A percentile compares a stretch with the other conserved stretches of the same genome.
These are phyloP conservation scores for Maccullochella peelii DNA, from an alignment of 2,113 vertebrate species.

Conservation along the genomic window DNA sequence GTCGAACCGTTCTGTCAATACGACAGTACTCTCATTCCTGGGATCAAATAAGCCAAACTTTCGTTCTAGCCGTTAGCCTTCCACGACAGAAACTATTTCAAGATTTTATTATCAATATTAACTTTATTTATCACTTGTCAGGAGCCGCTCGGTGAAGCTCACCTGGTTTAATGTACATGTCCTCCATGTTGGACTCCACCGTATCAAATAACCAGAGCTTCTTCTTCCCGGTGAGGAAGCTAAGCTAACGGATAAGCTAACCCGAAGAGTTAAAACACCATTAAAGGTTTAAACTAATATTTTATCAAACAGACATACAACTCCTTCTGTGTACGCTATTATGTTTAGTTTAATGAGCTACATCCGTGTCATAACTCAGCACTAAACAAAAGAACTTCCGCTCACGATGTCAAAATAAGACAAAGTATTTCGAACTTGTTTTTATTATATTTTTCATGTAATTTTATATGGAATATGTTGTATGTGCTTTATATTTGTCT, in stretches of 20 bases:
- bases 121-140: background rate
- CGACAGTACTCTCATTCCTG: too few relatives aligned
- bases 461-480: background rate
- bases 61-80: background rate
- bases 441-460: too few relatives aligned
- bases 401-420: conserved; percentile 32
- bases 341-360: background rate
- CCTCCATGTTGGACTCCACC: conserved; percentile 63
- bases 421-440: background rate
- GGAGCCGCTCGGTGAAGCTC: rapidly evolving
- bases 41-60: background rate
- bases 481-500: background rate
- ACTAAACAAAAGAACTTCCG: background rate
- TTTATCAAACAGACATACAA: too few relatives aligned
- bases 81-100: background rate
- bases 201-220: background rate
- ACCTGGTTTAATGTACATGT: conserved; percentile 80
- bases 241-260: conserved; percentile 41
- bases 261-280: background rate
- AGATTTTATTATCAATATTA: background rate
- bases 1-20: background rate
- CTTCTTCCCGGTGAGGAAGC: background rate
- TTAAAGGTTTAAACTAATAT: background rate
- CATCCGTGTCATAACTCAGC: background rate
- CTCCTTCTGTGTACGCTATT: background rate